Percentiles rank a stretch among this genome's conserved stretches.
phyloP scores from a whole-genome alignment of 2,888 invertebrate genomes.

The Leucania comma region DNA sequence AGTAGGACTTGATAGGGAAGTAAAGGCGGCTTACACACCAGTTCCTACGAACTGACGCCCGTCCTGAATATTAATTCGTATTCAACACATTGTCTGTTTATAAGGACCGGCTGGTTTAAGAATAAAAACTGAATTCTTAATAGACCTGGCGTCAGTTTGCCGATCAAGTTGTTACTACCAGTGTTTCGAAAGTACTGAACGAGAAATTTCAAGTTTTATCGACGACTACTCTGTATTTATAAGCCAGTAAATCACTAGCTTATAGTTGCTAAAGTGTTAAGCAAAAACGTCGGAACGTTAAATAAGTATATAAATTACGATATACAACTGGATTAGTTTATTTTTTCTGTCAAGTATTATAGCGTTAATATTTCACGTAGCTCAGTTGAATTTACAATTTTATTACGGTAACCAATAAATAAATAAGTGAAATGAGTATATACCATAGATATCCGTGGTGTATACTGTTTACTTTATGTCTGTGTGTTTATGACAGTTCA shows the following conservation, averaged over 20 bases:
- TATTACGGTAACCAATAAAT: background rate
- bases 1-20: conserved; percentile 52
- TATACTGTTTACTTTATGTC: conserved; percentile 1
- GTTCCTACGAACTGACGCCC: conserved; percentile 75
- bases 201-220: conserved; percentile 54
- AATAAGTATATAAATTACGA: conserved; percentile 8
- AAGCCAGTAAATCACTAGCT: conserved; percentile 48
- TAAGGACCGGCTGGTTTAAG: conserved; percentile 47
- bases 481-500: conserved; percentile 14
- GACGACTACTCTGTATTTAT: conserved; percentile 46
- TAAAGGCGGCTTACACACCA: conserved; percentile 66
- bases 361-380: background rate
- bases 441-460: too few relatives aligned
- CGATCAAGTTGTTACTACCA: conserved; percentile 30
- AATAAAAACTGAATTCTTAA: conserved; percentile 60
- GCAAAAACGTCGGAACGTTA: conserved; percentile 37
- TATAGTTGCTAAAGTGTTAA: conserved; percentile 52
- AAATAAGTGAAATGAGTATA: background rate
- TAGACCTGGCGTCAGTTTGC: conserved; percentile 39
- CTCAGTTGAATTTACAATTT: background rate
- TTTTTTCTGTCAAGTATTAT: background rate
- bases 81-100: conserved; percentile 55
- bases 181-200: conserved; percentile 51
- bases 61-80: conserved; percentile 80
- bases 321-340: background rate